phyloP scores from a whole-genome alignment of 64 coral and sea anemone species.

The Acropora tenuis region DNA sequence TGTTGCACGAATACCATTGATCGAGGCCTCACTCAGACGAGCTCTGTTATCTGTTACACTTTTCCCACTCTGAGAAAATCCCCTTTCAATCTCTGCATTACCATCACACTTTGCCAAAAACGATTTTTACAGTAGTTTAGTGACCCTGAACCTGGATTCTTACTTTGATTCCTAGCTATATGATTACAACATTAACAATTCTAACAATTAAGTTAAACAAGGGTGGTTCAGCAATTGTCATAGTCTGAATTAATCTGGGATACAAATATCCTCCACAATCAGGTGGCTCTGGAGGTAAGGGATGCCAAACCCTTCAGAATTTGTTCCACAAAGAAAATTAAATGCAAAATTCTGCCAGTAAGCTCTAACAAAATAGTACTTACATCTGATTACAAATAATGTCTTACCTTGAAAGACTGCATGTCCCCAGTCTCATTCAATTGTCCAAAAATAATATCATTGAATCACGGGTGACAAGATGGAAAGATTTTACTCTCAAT shows the following conservation, averaged over 20 bases:
- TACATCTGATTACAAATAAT: neutral
- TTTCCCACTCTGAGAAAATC: too few species aligned
- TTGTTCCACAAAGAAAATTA: neutral
- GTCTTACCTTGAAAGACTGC: neutral
- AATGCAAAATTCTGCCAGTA: neutral
- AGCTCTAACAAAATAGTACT: neutral
- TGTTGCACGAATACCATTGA: too few species aligned
- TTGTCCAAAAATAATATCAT: neutral
- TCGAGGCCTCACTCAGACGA: too few species aligned
- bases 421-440: neutral
- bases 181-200: neutral
- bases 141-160: neutral
- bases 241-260: neutral
- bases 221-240: neutral
- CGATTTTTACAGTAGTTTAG: slow-evolving; percentile 3
- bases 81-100: too few species aligned
- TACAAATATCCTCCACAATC: neutral
- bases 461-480: slow-evolving; percentile 3
- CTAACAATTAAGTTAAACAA: neutral
- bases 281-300: slow-evolving; percentile 7
- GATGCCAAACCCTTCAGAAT: slow-evolving; percentile 10
- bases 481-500: too few species aligned
- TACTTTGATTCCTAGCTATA: neutral
- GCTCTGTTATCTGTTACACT: too few species aligned
- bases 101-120: neutral